Evolutionary conservation across 2,113 vertebrate species (phyloP).

Genomic region (Onychorhynchus coronatus): DNA sequence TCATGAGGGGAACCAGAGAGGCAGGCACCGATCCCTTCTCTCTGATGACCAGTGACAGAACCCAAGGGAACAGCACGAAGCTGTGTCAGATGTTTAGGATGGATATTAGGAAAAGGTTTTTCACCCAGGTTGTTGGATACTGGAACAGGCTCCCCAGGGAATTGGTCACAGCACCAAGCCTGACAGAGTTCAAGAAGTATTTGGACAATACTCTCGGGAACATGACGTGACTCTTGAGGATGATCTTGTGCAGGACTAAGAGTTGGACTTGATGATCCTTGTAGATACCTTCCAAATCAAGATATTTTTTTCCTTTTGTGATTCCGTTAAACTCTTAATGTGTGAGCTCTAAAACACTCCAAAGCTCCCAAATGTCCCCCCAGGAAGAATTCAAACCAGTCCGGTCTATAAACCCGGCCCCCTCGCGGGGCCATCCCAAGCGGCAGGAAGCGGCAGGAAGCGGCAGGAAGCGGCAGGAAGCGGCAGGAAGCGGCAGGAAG

Average conservation of each 20-base stretch:
- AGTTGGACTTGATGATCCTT: not conserved
- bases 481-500: too few relatives aligned
- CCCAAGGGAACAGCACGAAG: not conserved
- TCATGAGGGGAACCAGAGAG: not conserved
- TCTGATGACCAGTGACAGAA: not conserved
- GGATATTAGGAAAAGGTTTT: not conserved
- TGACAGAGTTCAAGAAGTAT: not conserved
- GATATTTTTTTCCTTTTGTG: not conserved
- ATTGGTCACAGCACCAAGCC: not conserved
- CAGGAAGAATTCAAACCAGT: accelerated
- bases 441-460: not conserved
- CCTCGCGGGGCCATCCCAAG: too few relatives aligned
- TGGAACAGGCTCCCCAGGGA: not conserved
- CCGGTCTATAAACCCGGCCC: accelerated
- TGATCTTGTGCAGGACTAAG: not conserved
- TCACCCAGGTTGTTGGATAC: not conserved
- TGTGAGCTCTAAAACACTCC: too few relatives aligned
- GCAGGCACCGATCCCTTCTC: not conserved
- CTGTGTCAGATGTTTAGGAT: not conserved
- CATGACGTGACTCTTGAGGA: not conserved
- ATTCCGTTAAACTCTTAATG: not conserved
- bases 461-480: too few relatives aligned
- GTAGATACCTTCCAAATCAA: not conserved
- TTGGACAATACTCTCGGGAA: not conserved
- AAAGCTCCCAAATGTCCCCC: accelerated